Evolutionary conservation across 2,888 invertebrate species (phyloP).

Genomic region (Epinotia brunnichana): DNA sequence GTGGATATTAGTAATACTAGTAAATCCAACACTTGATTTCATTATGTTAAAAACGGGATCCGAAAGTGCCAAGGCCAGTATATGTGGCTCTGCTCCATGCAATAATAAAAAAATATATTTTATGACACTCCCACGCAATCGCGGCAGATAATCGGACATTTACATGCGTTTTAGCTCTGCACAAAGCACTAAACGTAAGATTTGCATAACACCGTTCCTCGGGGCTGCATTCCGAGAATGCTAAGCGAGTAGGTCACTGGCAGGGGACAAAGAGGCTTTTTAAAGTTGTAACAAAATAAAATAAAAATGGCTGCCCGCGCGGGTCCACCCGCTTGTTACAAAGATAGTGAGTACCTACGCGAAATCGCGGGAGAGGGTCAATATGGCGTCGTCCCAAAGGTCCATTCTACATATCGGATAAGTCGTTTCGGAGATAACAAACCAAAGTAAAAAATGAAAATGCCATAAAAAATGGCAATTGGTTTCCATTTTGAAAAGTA

Average conservation of each 20-base stretch:
- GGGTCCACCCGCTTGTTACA: too few relatives aligned
- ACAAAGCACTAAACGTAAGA: conserved; percentile 5
- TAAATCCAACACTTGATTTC: too few relatives aligned
- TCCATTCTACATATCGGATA: too few relatives aligned
- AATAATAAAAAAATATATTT: background rate
- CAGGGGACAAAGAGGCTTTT: background rate
- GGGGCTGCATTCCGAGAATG: conserved; percentile 16
- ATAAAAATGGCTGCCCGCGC: too few relatives aligned
- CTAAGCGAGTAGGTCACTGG: background rate
- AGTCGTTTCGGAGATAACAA: too few relatives aligned
- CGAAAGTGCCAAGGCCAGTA: background rate
- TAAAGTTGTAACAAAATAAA: background rate
- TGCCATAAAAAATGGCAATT: too few relatives aligned
- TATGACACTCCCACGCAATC: conserved; percentile 12
- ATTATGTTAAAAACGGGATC: background rate
- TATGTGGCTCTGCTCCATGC: background rate
- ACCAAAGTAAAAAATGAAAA: too few relatives aligned
- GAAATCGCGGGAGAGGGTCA: too few relatives aligned
- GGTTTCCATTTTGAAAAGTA: too few relatives aligned
- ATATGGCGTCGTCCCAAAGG: too few relatives aligned
- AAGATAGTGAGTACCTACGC: too few relatives aligned
- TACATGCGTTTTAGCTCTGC: conserved; percentile 10
- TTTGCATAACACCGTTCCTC: conserved; percentile 14
- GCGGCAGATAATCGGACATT: conserved; percentile 13
- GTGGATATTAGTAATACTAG: too few relatives aligned